phyloP scores from a whole-genome alignment of 2,113 vertebrate genomes.

The Hippocampus barbouri region DNA sequence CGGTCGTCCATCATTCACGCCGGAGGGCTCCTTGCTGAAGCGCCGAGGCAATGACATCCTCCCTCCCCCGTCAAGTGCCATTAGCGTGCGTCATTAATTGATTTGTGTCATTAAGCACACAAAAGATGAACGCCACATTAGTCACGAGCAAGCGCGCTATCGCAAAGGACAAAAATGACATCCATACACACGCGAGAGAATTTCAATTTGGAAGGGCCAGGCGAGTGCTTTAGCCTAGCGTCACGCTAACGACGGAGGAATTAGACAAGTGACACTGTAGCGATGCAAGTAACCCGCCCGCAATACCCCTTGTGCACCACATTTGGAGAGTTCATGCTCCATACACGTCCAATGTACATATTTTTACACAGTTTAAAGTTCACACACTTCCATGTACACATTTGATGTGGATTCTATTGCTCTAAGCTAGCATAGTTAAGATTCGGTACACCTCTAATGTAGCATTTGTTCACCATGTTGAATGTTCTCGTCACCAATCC shows the following conservation, averaged over 20 bases:
- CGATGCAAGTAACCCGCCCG: no score
- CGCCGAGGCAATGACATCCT: constrained; percentile 6
- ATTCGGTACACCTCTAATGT: no score
- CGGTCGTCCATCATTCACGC: constrained; percentile 25
- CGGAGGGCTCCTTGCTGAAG: constrained; percentile 5
- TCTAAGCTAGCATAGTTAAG: no score
- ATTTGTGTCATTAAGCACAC: constrained; percentile 11
- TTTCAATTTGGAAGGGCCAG: constrained; percentile 19
- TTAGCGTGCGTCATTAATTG: constrained; percentile 3
- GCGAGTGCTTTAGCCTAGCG: neutral
- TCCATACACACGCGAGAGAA: constrained; percentile 13
- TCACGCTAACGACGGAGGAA: neutral
- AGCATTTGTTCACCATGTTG: no score
- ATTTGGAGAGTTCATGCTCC: no score
- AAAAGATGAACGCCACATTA: constrained; percentile 13
- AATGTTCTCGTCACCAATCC: no score
- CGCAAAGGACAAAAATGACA: constrained; percentile 9
- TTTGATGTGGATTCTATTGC: no score
- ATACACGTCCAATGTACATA: no score
- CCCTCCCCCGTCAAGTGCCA: neutral
- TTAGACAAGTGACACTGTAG: neutral
- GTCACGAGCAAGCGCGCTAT: constrained; percentile 1
- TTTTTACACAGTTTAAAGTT: no score
- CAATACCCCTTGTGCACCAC: no score
- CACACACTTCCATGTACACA: no score